Evolutionary conservation across 2,797 vertebrate genomes (phyloP).

Genomic region (Diceros bicornis): DNA sequence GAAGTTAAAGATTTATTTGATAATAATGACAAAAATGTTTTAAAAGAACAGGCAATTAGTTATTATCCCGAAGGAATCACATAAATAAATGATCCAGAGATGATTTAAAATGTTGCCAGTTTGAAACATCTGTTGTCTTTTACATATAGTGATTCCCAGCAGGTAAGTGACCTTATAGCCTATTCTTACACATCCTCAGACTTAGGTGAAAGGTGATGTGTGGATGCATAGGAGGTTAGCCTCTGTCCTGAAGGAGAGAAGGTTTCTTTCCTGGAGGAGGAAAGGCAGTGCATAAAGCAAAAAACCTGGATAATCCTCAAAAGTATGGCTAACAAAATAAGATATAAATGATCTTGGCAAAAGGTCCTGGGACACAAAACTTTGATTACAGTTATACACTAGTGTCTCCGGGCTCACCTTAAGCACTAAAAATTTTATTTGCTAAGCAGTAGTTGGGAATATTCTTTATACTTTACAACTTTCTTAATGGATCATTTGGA

Average conservation of each 20-base stretch:
- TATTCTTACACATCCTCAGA: neutral
- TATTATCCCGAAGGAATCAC: neutral
- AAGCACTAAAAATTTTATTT: conserved; percentile 51
- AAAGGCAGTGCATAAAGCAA: conserved; percentile 36
- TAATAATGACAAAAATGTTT: conserved; percentile 24
- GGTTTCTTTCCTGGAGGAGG: neutral
- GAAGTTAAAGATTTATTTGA: neutral
- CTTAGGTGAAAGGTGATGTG: neutral
- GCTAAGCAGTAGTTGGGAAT: conserved; percentile 63
- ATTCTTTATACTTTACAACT: conserved; percentile 61
- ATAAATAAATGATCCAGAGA: conserved; percentile 4
- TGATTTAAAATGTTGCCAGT: neutral
- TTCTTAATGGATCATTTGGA: conserved; percentile 74
- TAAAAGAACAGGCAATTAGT: neutral
- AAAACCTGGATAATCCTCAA: neutral
- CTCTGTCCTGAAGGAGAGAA: neutral
- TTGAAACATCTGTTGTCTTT: neutral
- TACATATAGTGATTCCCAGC: neutral
- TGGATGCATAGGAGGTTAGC: neutral
- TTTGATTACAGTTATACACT: conserved; percentile 50
- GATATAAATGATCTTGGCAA: conserved; percentile 38
- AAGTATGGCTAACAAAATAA: conserved; percentile 51
- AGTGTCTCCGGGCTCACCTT: conserved; percentile 32
- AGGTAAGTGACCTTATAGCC: neutral
- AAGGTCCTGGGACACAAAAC: neutral